Evolutionary conservation across 2,113 vertebrate species (phyloP).

Genomic region (Tachycineta bicolor): DNA sequence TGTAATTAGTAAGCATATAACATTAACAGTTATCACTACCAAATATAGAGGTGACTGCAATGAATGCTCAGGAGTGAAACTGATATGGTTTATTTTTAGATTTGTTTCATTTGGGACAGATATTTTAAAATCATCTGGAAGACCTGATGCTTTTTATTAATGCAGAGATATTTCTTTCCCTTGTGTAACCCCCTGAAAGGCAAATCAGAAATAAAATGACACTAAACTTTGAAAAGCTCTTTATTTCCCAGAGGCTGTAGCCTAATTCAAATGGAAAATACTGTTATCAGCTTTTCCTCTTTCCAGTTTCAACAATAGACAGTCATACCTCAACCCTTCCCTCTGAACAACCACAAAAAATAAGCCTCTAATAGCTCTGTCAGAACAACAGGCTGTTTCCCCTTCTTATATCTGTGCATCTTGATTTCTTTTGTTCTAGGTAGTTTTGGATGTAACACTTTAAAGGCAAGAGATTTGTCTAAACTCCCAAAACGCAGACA

Average conservation of each 20-base stretch:
- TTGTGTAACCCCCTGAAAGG: slow-evolving; percentile 1
- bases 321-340: neutral
- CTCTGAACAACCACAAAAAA: neutral
- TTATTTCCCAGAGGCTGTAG: slow-evolving; percentile 62
- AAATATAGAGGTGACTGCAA: slow-evolving; percentile 48
- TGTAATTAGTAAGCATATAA: slow-evolving; percentile 4
- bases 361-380: neutral
- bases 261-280: slow-evolving; percentile 46
- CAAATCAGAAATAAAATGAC: slow-evolving; percentile 31
- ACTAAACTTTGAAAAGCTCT: slow-evolving; percentile 45
- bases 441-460: neutral
- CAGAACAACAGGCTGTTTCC: neutral
- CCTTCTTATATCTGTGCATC: neutral
- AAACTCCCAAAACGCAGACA: neutral
- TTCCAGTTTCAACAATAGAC: neutral
- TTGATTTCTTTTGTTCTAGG: neutral
- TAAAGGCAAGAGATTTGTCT: neutral
- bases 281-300: neutral
- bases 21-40: neutral
- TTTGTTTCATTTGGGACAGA: slow-evolving; percentile 31
- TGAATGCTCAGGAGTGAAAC: slow-evolving; percentile 32
- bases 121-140: slow-evolving; percentile 53
- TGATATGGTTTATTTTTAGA: slow-evolving; percentile 65
- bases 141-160: slow-evolving; percentile 66
- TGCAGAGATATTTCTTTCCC: neutral